These are phyloP conservation scores for Salarias fasciatus DNA, from an alignment of 2,797 vertebrate species.

Conservation along the genomic window DNA sequence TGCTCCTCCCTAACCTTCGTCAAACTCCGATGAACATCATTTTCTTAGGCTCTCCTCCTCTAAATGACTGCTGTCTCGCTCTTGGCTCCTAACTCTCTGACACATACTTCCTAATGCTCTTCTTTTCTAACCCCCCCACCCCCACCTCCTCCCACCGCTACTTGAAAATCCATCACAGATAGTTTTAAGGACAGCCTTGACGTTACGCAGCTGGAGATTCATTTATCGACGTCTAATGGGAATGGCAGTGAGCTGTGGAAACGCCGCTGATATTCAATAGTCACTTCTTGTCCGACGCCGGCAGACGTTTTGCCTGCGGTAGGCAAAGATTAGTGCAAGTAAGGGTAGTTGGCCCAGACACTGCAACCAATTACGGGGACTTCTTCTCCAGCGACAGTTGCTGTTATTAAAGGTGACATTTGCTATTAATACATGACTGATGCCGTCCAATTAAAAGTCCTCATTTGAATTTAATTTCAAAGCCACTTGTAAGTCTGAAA, in stretches of 20 bases:
- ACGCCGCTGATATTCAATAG: conserved; percentile 65
- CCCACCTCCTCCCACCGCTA: conserved; percentile 20
- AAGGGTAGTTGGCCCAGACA: conserved; percentile 37
- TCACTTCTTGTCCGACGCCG: conserved; percentile 51
- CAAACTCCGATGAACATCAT: conserved; percentile 6
- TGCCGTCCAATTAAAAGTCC: conserved; percentile 52
- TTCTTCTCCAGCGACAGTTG: conserved; percentile 46
- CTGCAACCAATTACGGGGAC: conserved; percentile 44
- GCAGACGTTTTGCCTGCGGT: conserved; percentile 56
- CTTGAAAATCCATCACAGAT: conserved; percentile 61
- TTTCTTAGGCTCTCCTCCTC: conserved; percentile 10
- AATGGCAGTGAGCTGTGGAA: conserved; percentile 53
- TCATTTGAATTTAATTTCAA: conserved; percentile 45
- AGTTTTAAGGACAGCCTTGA: conserved; percentile 53
- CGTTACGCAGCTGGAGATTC: conserved; percentile 47
- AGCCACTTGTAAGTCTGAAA: conserved; percentile 45
- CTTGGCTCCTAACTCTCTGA: conserved; percentile 29
- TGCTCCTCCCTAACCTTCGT: conserved; percentile 14
- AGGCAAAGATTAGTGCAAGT: conserved; percentile 55
- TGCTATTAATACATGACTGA: conserved; percentile 49
- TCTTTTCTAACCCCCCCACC: conserved; percentile 22
- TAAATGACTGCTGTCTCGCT: conserved; percentile 18
- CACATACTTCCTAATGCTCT: conserved; percentile 13
- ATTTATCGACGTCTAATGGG: conserved; percentile 61
- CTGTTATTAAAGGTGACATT: conserved; percentile 56